These are phyloP conservation scores for Eulemur albifrons DNA, from an alignment of 2,797 vertebrate genomes.

Conservation along the genomic window DNA sequence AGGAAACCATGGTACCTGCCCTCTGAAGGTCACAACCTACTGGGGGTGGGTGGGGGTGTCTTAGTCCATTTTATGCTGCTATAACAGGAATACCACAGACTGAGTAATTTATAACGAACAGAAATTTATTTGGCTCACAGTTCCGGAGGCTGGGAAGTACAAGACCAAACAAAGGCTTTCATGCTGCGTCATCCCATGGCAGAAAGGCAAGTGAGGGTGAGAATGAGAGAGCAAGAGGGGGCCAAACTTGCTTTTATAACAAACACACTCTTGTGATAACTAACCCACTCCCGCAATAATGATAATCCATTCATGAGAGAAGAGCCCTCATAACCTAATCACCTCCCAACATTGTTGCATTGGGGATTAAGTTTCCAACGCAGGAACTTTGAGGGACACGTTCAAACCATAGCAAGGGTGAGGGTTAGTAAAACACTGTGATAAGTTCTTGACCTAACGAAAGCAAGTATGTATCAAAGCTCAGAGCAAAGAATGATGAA, in stretches of 20 bases:
- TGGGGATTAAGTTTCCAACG: not conserved
- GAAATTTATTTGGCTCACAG: not conserved
- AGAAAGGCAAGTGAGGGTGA: not conserved
- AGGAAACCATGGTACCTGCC: not conserved
- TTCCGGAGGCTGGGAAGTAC: not conserved
- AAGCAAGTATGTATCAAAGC: not conserved
- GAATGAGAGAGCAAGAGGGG: not conserved
- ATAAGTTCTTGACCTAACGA: not conserved
- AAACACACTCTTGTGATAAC: not conserved
- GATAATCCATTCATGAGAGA: not conserved
- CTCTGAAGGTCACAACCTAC: not conserved
- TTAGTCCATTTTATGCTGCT: not conserved
- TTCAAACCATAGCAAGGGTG: not conserved
- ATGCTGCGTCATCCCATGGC: not conserved
- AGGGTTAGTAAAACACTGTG: not conserved
- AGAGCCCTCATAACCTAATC: not conserved
- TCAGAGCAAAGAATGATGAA: not conserved
- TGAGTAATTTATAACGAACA: not conserved
- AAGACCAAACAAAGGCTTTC: not conserved
- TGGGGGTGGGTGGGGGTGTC: accelerated
- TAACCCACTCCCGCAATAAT: not conserved
- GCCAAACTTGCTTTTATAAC: not conserved
- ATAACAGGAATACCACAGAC: not conserved
- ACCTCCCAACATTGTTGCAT: not conserved
- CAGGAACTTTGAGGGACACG: not conserved